These are phyloP conservation scores for Mnemiopsis leidyi DNA, from an alignment of 37 sponge, comb jelly and placozoan species.

Conservation along the genomic window DNA sequence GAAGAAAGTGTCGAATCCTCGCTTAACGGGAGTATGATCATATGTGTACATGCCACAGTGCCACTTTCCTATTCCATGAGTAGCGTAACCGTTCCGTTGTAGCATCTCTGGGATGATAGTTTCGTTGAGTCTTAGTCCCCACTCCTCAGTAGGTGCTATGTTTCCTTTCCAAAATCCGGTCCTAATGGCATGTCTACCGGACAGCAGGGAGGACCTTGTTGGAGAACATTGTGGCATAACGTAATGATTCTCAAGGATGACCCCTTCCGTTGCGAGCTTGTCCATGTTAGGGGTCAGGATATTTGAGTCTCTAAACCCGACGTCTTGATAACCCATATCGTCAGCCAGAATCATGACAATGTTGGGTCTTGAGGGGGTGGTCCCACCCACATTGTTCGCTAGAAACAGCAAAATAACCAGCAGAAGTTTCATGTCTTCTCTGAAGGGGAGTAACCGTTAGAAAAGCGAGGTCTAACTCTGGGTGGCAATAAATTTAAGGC, in stretches of 20 bases:
- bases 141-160: constrained; percentile 3
- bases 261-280: constrained; percentile 16
- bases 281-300: constrained; percentile 35
- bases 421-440: too few relatives aligned
- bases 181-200: constrained; percentile 24
- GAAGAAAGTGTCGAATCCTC: constrained; percentile 54
- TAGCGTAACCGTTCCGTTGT: constrained; percentile 14
- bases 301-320: constrained; percentile 20
- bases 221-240: constrained; percentile 59
- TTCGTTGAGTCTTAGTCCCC: constrained; percentile 36
- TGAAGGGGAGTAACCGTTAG: too few relatives aligned
- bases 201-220: neutral
- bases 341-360: constrained; percentile 32
- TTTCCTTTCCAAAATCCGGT: constrained; percentile 36
- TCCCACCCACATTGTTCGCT: too few relatives aligned
- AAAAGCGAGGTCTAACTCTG: too few relatives aligned
- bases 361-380: constrained; percentile 9
- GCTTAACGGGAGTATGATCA: neutral
- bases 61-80: constrained; percentile 60
- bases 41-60: neutral
- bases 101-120: constrained; percentile 21
- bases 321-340: constrained; percentile 57
- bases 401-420: too few relatives aligned
- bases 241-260: constrained; percentile 59
- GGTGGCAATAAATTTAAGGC: too few relatives aligned